Evolutionary conservation across 2,888 invertebrate genomes (phyloP), one percentile per base, ranked within the genome.

Genomic region (Melieria omissa): DNA sequence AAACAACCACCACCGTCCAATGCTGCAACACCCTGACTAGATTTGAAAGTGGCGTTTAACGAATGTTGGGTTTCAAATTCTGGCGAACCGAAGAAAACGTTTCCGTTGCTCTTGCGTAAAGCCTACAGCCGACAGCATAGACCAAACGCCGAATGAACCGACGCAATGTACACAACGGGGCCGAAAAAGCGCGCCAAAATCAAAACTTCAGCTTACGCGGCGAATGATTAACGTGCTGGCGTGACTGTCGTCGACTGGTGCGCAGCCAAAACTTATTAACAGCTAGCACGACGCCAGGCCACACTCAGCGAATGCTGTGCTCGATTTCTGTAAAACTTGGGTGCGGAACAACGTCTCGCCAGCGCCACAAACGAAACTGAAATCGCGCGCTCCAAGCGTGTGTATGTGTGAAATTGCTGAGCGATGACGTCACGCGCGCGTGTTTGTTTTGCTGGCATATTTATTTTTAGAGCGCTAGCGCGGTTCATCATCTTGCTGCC

Each of bases 371-470:
- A 52, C 52, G 12, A 67, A 52, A 14, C 29, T 49, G 41, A 41
- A 67, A 47, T 67, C n/a, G 42, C 44, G 58, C 41, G 29, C 29
- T 29, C 29, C 29, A 29, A 29, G 29, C 29, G 29, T 29, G 29
- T 29, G 29, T 29, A 29, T 29, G 29, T 29, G 29, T 29, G 29
- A 29, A 69, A 69, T 69, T 49, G 63, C 55, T 69, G 12, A 14
- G 62, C 63, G 69, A 63, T 69, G 69, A 69, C 69, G 69, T 54
- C 61, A 68, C 61, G 54, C 62, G 60, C 49, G n/a, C 42, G 49
- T 14, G 54, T 69, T 63, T 45, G 62, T 10, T 52, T 62, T 69
- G 54, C 14, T 65, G 16, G 10, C 61, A 54, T 61, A 54, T 62
- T 54, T 69, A 54, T 69, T 69, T 63, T 61, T 61, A 67, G 67